A percentile compares a stretch with the other conserved stretches of the same genome.
phyloP scores from a whole-genome alignment of 1,140 invertebrate genomes.

The Neodiprion virginianus region DNA sequence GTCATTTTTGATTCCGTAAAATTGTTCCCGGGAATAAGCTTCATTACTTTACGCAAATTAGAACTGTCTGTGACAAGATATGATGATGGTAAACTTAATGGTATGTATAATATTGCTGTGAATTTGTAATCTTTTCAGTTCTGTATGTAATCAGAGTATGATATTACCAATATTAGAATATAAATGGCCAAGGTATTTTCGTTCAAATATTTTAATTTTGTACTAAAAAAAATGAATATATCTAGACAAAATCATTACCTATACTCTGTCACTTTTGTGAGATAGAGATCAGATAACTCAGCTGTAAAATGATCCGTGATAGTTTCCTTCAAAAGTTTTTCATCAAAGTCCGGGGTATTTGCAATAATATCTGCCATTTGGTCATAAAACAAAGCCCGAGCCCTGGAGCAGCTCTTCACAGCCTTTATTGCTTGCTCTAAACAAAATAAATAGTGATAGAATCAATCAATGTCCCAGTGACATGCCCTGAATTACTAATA shows the following conservation, averaged over 20 bases:
- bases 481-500: slow-evolving; percentile 14
- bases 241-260: slow-evolving; percentile 18
- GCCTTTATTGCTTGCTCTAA: slow-evolving; percentile 50
- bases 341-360: slow-evolving; percentile 61
- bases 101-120: too few species aligned
- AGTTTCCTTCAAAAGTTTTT: slow-evolving; percentile 62
- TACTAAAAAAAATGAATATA: too few species aligned
- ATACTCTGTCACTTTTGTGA: slow-evolving; percentile 28
- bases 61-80: too few species aligned
- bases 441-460: slow-evolving; percentile 29
- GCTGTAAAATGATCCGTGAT: slow-evolving; percentile 69
- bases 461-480: slow-evolving; percentile 8
- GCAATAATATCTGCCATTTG: slow-evolving; percentile 69
- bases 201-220: too few species aligned
- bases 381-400: slow-evolving; percentile 75
- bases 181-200: too few species aligned
- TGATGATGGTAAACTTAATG: too few species aligned
- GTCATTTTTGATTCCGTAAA: too few species aligned
- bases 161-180: too few species aligned
- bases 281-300: slow-evolving; percentile 61
- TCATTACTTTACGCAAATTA: slow-evolving; percentile 3
- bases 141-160: too few species aligned
- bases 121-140: too few species aligned
- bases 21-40: too few species aligned
- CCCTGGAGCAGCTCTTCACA: slow-evolving; percentile 50